phyloP scores from a whole-genome alignment of 2,113 vertebrate species.

The Ictidomys tridecemlineatus region DNA sequence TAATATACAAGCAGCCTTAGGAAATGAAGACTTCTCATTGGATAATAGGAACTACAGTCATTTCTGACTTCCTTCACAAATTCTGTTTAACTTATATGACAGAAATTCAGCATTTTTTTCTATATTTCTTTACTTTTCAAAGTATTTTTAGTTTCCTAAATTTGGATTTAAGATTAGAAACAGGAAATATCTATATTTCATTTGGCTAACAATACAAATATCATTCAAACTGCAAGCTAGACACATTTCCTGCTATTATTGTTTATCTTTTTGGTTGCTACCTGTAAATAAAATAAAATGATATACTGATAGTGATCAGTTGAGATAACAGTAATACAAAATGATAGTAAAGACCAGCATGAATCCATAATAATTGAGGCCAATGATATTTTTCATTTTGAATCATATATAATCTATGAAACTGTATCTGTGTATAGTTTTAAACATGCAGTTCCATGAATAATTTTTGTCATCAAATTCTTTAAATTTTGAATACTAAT shows the following conservation, averaged over 20 bases:
- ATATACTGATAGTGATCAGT: conserved; percentile 32
- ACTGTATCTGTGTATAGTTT: background rate
- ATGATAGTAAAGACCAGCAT: background rate
- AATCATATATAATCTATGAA: conserved; percentile 7
- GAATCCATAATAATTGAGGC: conserved; percentile 2
- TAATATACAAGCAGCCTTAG: background rate
- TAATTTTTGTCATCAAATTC: conserved; percentile 39
- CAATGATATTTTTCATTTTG: conserved; percentile 10
- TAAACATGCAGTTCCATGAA: conserved; percentile 24
- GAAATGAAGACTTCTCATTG: conserved; percentile 21
- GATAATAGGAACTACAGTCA: background rate
- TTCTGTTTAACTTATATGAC: background rate
- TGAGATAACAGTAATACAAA: conserved; percentile 33
- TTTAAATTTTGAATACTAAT: conserved; percentile 46
- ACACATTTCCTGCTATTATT: background rate
- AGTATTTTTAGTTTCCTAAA: conserved; percentile 34
- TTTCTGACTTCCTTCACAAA: conserved; percentile 41
- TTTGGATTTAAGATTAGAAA: conserved; percentile 30
- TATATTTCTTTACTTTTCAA: conserved; percentile 35
- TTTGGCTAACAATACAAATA: conserved; percentile 15
- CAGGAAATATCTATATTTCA: background rate
- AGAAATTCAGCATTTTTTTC: conserved; percentile 42
- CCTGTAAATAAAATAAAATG: conserved; percentile 52
- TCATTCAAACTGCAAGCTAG: background rate
- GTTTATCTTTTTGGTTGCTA: conserved; percentile 2